Percentiles rank a stretch among this genome's conserved stretches.
phyloP scores from a whole-genome alignment of 2,888 invertebrate species.

The Xestia rhomboidea region DNA sequence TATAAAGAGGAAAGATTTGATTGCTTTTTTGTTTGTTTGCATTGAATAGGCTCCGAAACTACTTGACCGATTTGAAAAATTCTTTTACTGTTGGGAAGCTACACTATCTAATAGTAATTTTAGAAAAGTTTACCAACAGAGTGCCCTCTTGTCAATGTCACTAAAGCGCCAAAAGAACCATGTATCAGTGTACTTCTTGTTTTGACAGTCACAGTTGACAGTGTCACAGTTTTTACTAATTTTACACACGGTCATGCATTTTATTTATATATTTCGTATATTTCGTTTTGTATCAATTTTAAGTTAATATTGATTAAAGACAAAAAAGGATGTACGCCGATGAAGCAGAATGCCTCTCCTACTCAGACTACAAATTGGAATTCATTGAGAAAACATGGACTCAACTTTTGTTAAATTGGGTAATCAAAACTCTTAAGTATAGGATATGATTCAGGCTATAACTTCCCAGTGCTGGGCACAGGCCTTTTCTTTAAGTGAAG shows the following conservation, averaged over 20 bases:
- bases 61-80: too few relatives aligned
- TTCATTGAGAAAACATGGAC: conserved; percentile 75
- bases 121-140: not conserved
- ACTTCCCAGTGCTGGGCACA: not conserved
- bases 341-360: conserved; percentile 63
- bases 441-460: not conserved
- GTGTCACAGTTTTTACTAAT: not conserved
- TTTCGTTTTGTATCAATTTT: not conserved
- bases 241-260: not conserved
- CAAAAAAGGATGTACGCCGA: conserved; percentile 63
- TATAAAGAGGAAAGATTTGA: too few relatives aligned
- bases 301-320: not conserved
- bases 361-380: conserved; percentile 78
- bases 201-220: not conserved
- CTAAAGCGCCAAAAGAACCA: not conserved
- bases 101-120: too few relatives aligned
- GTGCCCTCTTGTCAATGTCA: not conserved
- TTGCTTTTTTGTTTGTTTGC: too few relatives aligned
- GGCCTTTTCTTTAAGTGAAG: not conserved
- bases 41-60: too few relatives aligned
- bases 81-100: too few relatives aligned
- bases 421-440: conserved; percentile 46
- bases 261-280: not conserved
- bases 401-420: conserved; percentile 78
- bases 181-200: not conserved